Evolutionary conservation across 2,888 invertebrate genomes (phyloP).

Genomic region (Terebella lapidaria): DNA sequence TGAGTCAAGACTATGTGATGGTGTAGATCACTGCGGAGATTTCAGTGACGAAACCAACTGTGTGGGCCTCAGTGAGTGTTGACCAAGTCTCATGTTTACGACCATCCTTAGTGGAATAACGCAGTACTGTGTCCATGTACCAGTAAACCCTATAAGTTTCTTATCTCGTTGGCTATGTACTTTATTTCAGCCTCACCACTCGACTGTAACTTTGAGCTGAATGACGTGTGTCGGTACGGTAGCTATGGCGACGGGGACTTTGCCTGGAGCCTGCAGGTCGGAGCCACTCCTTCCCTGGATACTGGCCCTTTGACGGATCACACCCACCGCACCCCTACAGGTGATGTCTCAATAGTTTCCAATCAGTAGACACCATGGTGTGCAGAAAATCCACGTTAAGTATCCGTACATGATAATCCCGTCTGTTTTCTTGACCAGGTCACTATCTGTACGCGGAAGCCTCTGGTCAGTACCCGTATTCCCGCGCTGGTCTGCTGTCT

Average conservation of each 20-base stretch:
- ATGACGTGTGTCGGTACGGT: not conserved
- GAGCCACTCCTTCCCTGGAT: not conserved
- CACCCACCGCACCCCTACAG: too few species aligned
- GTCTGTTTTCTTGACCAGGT: too few species aligned
- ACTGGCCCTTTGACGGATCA: not conserved
- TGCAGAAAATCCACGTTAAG: too few species aligned
- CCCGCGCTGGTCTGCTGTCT: not conserved
- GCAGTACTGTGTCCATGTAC: too few species aligned
- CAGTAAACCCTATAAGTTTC: too few species aligned
- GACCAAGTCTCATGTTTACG: not conserved
- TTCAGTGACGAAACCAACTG: not conserved
- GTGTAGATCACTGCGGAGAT: not conserved
- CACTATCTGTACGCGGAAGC: not conserved
- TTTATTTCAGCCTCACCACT: not conserved
- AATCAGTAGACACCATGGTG: too few species aligned
- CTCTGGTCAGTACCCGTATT: not conserved
- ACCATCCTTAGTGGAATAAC: too few species aligned
- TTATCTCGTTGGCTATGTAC: not conserved
- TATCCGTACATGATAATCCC: too few species aligned
- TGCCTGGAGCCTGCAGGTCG: not conserved
- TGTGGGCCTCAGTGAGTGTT: not conserved
- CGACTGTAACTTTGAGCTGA: not conserved
- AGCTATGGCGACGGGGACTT: not conserved
- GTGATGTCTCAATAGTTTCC: too few species aligned
- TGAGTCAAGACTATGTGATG: not conserved